A percentile compares a stretch with the other conserved stretches of the same genome.
These are phyloP conservation scores for Misgurnus mizolepis DNA, from an alignment of 2,113 vertebrate genomes.

Conservation along the genomic window DNA sequence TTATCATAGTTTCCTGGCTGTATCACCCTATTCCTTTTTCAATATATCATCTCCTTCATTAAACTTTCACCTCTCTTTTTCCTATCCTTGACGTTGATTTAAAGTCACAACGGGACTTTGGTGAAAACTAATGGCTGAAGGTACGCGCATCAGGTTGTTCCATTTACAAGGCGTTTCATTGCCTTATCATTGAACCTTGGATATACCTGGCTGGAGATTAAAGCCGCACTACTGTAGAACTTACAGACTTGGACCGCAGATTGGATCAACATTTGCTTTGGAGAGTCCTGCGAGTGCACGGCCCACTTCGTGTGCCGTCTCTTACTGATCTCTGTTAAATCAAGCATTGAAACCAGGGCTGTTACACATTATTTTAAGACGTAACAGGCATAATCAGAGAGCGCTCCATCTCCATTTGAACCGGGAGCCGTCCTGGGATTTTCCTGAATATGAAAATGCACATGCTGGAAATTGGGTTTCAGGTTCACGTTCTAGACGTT, in stretches of 20 bases:
- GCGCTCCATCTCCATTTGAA: constrained; percentile 58
- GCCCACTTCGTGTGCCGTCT: constrained; percentile 56
- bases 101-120: constrained; percentile 19
- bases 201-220: constrained; percentile 41
- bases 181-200: constrained; percentile 45
- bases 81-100: background rate
- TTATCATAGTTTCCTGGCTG: constrained; percentile 32
- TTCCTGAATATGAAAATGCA: constrained; percentile 71
- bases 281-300: constrained; percentile 51
- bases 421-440: constrained; percentile 73
- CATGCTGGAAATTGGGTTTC: constrained; percentile 66
- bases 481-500: constrained; percentile 71
- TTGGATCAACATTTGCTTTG: constrained; percentile 77
- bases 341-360: constrained; percentile 53
- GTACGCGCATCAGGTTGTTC: constrained; percentile 32
- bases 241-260: constrained; percentile 60
- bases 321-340: constrained; percentile 45
- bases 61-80: constrained; percentile 26
- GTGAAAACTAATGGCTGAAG: constrained; percentile 27
- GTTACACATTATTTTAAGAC: constrained; percentile 79
- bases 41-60: constrained; percentile 30
- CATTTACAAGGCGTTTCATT: constrained; percentile 45
- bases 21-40: constrained; percentile 20
- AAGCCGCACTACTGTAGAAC: constrained; percentile 58
- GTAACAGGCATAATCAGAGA: constrained; percentile 72